Evolutionary conservation across 2,113 vertebrate species (phyloP).

Genomic region (Leucoraja erinaceus): DNA sequence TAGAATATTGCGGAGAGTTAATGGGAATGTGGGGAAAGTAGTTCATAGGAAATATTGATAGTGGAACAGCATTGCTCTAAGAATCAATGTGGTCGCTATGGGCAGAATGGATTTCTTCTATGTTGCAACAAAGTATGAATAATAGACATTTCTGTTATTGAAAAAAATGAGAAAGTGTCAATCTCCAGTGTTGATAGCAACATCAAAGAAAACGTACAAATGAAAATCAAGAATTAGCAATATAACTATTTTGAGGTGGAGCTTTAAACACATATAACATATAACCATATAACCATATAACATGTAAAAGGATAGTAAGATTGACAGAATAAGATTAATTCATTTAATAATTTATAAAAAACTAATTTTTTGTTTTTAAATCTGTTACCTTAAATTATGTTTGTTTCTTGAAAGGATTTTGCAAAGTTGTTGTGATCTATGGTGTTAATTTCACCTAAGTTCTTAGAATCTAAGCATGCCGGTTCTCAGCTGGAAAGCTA

Average conservation of each 20-base stretch:
- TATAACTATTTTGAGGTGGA: no score
- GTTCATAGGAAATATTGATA: no score
- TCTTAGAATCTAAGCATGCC: not conserved
- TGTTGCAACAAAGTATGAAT: no score
- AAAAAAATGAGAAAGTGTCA: not conserved
- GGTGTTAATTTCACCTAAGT: not conserved
- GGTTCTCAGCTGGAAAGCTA: not conserved
- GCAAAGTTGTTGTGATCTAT: not conserved
- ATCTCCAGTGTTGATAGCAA: not conserved
- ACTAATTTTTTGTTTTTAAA: no score
- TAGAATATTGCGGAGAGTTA: no score
- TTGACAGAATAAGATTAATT: not conserved
- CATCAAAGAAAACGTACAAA: not conserved
- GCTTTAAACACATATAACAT: no score
- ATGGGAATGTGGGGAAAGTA: no score
- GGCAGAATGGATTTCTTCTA: no score
- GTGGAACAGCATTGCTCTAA: no score
- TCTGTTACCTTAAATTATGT: not conserved
- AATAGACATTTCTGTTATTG: not conserved
- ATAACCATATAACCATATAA: not conserved
- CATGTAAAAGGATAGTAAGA: not conserved
- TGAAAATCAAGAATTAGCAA: not conserved
- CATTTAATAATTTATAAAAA: not conserved
- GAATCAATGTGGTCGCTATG: no score
- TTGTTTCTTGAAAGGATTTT: not conserved